These are phyloP conservation scores for Anolis apletophallus DNA, from an alignment of 2,797 vertebrate genomes.

Conservation along the genomic window DNA sequence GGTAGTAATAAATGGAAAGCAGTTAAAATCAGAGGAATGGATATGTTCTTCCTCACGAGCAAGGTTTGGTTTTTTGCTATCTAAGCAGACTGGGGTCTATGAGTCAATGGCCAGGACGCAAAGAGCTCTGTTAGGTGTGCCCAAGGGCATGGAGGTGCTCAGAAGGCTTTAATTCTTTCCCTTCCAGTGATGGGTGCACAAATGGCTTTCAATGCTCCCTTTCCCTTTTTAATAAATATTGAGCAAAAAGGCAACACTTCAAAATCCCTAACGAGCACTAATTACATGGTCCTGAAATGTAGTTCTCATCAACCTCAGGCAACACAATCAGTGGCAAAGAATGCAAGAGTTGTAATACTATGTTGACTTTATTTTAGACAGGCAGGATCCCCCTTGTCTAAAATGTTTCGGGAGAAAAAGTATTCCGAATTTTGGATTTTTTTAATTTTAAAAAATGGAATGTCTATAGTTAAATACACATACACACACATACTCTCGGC, in stretches of 20 bases:
- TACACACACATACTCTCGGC: too few relatives aligned
- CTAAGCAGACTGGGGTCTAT: neutral
- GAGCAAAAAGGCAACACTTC: neutral
- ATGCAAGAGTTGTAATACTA: too few relatives aligned
- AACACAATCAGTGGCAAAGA: neutral
- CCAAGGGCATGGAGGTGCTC: neutral
- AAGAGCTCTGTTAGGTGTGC: neutral
- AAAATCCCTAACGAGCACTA: neutral
- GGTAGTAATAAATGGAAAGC: slow-evolving; percentile 30
- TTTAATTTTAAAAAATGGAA: too few relatives aligned
- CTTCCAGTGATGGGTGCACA: too few relatives aligned
- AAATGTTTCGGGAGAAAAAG: too few relatives aligned
- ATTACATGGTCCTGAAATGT: neutral
- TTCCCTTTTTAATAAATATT: neutral
- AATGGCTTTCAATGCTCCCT: neutral
- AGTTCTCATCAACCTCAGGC: neutral
- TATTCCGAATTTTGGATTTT: neutral
- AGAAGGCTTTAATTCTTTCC: too few relatives aligned
- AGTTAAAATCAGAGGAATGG: neutral
- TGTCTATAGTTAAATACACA: too few relatives aligned
- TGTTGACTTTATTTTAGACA: too few relatives aligned
- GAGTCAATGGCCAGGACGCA: neutral
- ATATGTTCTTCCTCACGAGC: neutral
- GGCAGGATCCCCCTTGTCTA: too few relatives aligned
- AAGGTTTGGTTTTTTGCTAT: neutral